These are phyloP conservation scores for Catocala fraxini DNA, from an alignment of 2,888 invertebrate genomes.

Conservation along the genomic window DNA sequence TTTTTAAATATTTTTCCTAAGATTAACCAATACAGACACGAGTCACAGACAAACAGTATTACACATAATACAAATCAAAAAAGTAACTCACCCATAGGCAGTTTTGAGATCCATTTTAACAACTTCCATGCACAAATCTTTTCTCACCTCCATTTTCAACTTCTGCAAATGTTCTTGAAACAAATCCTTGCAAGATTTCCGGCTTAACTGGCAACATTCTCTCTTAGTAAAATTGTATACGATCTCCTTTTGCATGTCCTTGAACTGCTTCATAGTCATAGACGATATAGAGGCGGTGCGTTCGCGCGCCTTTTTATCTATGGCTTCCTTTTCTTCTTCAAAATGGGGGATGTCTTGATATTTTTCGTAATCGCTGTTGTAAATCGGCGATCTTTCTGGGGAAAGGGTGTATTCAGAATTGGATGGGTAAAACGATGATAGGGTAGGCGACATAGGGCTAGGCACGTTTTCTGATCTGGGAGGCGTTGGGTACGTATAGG, in stretches of 20 bases:
- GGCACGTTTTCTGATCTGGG: conserved; percentile 70
- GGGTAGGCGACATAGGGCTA: conserved; percentile 70
- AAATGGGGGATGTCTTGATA: conserved; percentile 66
- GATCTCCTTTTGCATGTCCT: conserved; percentile 77
- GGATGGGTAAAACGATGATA: conserved; percentile 57
- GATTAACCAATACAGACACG: no score
- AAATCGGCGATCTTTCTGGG: conserved; percentile 65
- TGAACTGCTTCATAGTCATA: conserved; percentile 74
- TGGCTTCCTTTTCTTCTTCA: conserved; percentile 53
- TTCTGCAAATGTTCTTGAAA: conserved; percentile 66
- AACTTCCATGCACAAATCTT: conserved; percentile 65
- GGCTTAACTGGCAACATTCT: conserved; percentile 69
- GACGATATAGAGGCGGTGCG: conserved; percentile 54
- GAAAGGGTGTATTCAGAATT: conserved; percentile 67
- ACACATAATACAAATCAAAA: conserved; percentile 4
- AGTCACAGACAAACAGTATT: neutral
- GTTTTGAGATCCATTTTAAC: conserved; percentile 67
- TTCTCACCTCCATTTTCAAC: conserved; percentile 60
- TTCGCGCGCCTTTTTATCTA: conserved; percentile 51
- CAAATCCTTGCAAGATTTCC: conserved; percentile 64
- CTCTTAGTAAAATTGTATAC: conserved; percentile 65
- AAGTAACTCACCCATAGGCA: conserved; percentile 68
- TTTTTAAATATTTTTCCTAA: no score
- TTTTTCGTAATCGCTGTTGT: conserved; percentile 70
- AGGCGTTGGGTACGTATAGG: conserved; percentile 65